phyloP scores from a whole-genome alignment of 1,140 invertebrate species.

The Rhynchophorus ferrugineus region DNA sequence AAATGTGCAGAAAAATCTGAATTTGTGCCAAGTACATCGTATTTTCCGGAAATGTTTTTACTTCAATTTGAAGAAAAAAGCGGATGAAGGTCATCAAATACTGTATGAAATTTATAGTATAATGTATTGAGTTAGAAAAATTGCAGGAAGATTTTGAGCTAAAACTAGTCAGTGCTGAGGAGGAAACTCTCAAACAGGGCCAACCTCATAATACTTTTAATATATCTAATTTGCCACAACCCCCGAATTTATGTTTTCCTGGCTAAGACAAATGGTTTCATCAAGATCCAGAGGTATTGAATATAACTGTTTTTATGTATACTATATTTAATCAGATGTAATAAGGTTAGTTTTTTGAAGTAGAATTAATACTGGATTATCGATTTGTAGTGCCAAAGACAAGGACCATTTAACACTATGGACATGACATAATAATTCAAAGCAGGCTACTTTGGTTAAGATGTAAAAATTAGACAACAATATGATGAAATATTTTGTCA shows the following conservation, averaged over 20 bases:
- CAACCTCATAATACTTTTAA: constrained; percentile 31
- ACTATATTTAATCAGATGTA: neutral
- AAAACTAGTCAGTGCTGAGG: constrained; percentile 60
- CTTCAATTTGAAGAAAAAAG: too few relatives aligned
- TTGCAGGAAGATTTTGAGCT: constrained; percentile 68
- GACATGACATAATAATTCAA: constrained; percentile 92
- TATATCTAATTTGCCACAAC: constrained; percentile 29
- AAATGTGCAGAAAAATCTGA: too few relatives aligned
- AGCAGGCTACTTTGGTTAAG: constrained; percentile 79
- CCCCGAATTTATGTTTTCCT: constrained; percentile 34
- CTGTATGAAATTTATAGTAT: too few relatives aligned
- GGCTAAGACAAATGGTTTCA: constrained; percentile 71
- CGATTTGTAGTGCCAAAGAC: constrained; percentile 55
- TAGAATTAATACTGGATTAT: constrained; percentile 6
- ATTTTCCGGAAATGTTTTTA: too few relatives aligned
- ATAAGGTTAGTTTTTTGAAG: too few relatives aligned
- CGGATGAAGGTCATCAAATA: too few relatives aligned
- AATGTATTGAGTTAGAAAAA: constrained; percentile 51
- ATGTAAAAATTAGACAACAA: constrained; percentile 69
- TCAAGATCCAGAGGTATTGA: constrained; percentile 63
- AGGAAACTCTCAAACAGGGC: constrained; percentile 45
- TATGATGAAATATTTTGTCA: constrained; percentile 69
- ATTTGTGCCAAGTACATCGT: too few relatives aligned
- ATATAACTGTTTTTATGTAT: neutral
- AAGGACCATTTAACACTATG: constrained; percentile 74